Evolutionary conservation across 1,140 invertebrate genomes (phyloP).

Genomic region (Vollenhovia emeryi): DNA sequence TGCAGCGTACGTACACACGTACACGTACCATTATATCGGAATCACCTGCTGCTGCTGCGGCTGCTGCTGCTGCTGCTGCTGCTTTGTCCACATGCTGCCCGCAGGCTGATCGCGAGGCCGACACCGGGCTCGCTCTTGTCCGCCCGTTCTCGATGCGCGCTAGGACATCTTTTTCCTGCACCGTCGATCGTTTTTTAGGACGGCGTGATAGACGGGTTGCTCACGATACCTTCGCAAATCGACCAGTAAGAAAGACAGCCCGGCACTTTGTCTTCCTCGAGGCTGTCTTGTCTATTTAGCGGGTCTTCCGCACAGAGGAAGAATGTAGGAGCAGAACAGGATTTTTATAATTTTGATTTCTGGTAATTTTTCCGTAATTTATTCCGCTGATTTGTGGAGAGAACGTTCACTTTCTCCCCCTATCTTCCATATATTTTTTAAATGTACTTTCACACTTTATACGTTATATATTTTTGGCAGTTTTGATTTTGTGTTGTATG

Average conservation of each 20-base stretch:
- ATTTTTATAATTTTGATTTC: not conserved
- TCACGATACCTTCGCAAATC: slow-evolving; percentile 34
- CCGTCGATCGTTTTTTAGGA: slow-evolving; percentile 18
- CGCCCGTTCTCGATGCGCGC: slow-evolving; percentile 52
- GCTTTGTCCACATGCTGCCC: slow-evolving; percentile 74
- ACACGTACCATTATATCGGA: slow-evolving; percentile 57
- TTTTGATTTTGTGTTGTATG: no score
- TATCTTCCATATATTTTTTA: not conserved
- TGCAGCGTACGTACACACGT: slow-evolving; percentile 36
- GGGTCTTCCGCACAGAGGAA: not conserved
- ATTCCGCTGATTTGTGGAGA: no score
- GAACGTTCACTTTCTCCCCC: no score
- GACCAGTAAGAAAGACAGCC: not conserved
- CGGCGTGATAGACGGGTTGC: not conserved
- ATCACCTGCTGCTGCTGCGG: slow-evolving; percentile 78
- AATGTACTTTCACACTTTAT: not conserved
- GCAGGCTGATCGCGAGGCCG: slow-evolving; percentile 74
- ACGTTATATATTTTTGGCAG: not conserved
- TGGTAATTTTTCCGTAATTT: not conserved
- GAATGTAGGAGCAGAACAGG: not conserved
- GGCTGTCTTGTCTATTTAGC: not conserved
- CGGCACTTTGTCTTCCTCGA: not conserved
- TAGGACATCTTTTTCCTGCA: slow-evolving; percentile 48
- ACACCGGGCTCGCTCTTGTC: slow-evolving; percentile 72
- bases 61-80: slow-evolving; percentile 70